Evolutionary conservation across 2,113 vertebrate species (phyloP).

Genomic region (Eurypyga helias): DNA sequence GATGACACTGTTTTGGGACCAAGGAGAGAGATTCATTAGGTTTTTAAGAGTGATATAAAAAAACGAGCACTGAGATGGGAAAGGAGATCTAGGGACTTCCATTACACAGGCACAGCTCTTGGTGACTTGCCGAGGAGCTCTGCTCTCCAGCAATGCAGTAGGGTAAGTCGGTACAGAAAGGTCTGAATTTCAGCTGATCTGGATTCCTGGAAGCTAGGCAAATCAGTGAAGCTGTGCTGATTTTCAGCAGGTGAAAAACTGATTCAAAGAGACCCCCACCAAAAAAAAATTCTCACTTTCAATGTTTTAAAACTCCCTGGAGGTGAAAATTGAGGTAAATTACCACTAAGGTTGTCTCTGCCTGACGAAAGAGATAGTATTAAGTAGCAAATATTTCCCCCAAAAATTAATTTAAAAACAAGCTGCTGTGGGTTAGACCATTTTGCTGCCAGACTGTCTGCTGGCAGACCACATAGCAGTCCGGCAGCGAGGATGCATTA

Average conservation of each 20-base stretch:
- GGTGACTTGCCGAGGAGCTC: neutral
- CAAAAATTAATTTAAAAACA: constrained; percentile 37
- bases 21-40: neutral
- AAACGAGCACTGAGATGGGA: neutral
- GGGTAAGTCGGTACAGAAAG: fast-evolving
- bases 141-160: neutral
- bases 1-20: neutral
- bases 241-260: neutral
- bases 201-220: neutral
- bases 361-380: constrained; percentile 17
- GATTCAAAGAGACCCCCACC: neutral
- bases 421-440: constrained; percentile 24
- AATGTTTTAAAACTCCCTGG: neutral
- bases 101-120: neutral
- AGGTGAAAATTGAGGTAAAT: constrained; percentile 29
- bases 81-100: neutral
- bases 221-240: neutral
- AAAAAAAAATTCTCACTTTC: neutral
- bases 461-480: constrained; percentile 6
- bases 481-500: neutral
- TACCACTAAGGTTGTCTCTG: neutral
- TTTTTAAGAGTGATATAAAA: neutral
- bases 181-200: neutral
- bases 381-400: neutral
- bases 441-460: constrained; percentile 61